Conservation (phyloP, 1,140 invertebrate species). For the Asobara japonica region DNA sequence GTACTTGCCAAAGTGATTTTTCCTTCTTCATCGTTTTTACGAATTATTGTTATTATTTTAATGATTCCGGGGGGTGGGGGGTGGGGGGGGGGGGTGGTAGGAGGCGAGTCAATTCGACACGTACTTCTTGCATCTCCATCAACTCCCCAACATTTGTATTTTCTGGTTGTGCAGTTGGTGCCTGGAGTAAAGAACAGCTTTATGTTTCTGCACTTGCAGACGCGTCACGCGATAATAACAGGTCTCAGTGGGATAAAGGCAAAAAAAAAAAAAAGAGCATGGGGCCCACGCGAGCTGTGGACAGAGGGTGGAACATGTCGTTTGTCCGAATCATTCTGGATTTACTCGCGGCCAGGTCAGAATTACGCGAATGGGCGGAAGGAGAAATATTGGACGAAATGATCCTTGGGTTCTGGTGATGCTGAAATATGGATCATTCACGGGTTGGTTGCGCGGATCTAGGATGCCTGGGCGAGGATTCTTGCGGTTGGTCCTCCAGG, state of each 20-base stretch:
- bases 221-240: slow-evolving; percentile 50
- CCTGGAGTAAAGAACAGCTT: slow-evolving; percentile 37
- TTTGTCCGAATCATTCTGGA: slow-evolving; percentile 51
- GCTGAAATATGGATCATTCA: no score
- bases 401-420: no score
- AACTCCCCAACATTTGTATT: not conserved
- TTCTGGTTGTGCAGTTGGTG: not conserved
- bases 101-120: no score
- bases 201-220: slow-evolving; percentile 41
- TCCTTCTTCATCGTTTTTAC: not conserved
- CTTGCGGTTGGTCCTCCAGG: no score
- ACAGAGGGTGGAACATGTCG: slow-evolving; percentile 35
- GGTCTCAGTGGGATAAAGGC: slow-evolving; percentile 31
- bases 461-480: no score
- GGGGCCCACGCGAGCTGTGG: slow-evolving; percentile 11
- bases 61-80: not conserved
- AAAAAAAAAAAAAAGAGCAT: no score
- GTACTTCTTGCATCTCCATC: not conserved
- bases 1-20: not conserved
- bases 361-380: no score
- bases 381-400: no score
- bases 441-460: no score
- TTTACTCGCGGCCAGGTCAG: no score
- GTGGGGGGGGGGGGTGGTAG: no score
- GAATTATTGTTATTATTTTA: not conserved